These are phyloP conservation scores for Lucilia cuprina DNA, from an alignment of 1,140 invertebrate genomes.

Conservation along the genomic window DNA sequence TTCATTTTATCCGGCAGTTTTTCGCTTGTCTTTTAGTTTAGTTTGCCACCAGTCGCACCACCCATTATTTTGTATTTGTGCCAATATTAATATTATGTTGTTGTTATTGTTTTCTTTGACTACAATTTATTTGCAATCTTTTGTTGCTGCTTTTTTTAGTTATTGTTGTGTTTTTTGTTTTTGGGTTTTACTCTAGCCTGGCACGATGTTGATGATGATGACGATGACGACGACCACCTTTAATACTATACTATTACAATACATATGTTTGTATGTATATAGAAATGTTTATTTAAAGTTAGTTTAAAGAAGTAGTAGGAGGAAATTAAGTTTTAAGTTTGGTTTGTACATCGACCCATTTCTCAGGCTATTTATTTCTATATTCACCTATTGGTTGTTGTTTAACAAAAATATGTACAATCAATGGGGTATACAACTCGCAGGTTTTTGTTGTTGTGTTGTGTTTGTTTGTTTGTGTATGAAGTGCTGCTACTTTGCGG, in stretches of 20 bases:
- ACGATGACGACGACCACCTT: too few species aligned
- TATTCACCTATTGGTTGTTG: background rate
- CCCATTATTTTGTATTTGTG: background rate
- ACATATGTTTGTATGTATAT: too few species aligned
- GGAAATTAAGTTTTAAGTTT: background rate
- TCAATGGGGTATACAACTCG: background rate
- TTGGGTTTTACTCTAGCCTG: too few species aligned
- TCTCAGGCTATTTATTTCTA: background rate
- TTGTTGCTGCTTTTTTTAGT: too few species aligned
- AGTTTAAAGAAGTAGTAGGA: background rate
- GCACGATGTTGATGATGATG: too few species aligned
- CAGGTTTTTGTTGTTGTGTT: background rate
- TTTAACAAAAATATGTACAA: background rate
- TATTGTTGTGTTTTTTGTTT: too few species aligned
- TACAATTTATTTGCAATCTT: background rate
- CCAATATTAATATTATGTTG: too few species aligned
- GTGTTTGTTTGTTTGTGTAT: background rate
- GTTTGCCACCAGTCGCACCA: background rate
- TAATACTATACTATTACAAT: too few species aligned
- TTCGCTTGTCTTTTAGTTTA: background rate
- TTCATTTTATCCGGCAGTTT: background rate
- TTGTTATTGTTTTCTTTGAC: background rate
- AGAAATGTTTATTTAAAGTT: too few species aligned
- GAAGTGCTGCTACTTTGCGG: background rate
- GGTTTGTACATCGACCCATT: background rate